Conservation (phyloP, 2,888 invertebrate genomes). For the Campoplex nolae region DNA sequence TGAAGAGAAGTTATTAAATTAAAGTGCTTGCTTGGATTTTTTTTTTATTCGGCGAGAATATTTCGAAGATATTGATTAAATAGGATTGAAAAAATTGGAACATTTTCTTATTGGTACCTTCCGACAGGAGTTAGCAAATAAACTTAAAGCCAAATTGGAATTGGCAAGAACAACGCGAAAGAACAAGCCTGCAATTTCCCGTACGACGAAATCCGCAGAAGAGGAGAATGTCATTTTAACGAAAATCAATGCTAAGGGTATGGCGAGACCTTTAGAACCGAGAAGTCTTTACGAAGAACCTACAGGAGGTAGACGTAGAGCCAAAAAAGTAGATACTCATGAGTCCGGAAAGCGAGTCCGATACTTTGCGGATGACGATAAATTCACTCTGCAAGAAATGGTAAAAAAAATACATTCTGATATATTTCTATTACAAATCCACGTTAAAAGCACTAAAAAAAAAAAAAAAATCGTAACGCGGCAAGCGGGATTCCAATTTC, state of each 20-base stretch:
- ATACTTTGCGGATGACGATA: constrained; percentile 96
- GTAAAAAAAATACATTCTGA: constrained; percentile 84
- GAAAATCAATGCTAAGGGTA: constrained; percentile 88
- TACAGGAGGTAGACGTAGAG: constrained; percentile 84
- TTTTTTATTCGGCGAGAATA: too few relatives aligned
- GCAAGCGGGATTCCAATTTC: too few relatives aligned
- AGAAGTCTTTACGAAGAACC: constrained; percentile 77
- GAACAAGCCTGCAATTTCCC: constrained; percentile 59
- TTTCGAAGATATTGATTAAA: too few relatives aligned
- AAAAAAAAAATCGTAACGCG: too few relatives aligned
- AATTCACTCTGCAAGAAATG: constrained; percentile 93
- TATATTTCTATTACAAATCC: not conserved
- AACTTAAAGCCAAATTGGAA: constrained; percentile 91
- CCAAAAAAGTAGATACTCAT: constrained; percentile 90
- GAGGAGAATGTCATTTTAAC: constrained; percentile 87
- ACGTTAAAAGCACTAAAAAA: too few relatives aligned
- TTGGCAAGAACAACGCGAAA: constrained; percentile 87
- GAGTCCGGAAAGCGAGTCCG: constrained; percentile 88
- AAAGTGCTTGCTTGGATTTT: too few relatives aligned
- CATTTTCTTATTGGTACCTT: not conserved
- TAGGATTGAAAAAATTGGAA: not conserved
- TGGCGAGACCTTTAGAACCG: constrained; percentile 88
- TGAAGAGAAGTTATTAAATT: too few relatives aligned
- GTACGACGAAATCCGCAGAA: constrained; percentile 33
- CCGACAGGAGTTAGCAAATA: constrained; percentile 86